Percentiles rank a stretch among this genome's conserved stretches.
Evolutionary conservation across 2,797 vertebrate genomes (phyloP).

Genomic region (Artibeus jamaicensis): DNA sequence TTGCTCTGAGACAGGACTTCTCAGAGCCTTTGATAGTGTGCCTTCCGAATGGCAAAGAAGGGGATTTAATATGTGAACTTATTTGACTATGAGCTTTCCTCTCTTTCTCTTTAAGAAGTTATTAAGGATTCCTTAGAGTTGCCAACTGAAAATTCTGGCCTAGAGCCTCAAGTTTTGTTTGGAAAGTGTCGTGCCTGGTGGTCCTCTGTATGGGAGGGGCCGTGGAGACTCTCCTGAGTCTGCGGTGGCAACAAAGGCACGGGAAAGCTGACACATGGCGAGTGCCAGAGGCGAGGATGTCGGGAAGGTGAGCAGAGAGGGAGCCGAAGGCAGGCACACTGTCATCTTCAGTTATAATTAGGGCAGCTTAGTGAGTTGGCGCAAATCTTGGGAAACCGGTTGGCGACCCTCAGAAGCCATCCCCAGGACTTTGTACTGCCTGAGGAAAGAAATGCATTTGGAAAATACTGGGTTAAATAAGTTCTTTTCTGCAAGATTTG

Average conservation of each 20-base stretch:
- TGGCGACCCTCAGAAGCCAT: neutral
- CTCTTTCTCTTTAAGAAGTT: neutral
- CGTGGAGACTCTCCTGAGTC: neutral
- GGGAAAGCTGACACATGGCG: neutral
- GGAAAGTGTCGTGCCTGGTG: neutral
- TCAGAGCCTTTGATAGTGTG: neutral
- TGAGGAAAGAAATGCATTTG: neutral
- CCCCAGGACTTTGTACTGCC: neutral
- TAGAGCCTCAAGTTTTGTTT: neutral
- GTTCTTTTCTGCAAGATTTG: neutral
- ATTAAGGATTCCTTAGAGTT: neutral
- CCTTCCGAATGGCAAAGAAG: neutral
- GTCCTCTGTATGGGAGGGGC: neutral
- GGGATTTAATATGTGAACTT: neutral
- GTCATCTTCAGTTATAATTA: neutral
- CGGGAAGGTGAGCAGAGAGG: neutral
- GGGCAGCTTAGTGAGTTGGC: neutral
- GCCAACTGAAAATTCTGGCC: neutral
- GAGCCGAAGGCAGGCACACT: neutral
- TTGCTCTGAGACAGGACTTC: neutral
- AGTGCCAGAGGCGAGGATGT: neutral
- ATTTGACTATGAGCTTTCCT: neutral
- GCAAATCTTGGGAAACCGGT: neutral
- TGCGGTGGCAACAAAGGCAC: neutral
- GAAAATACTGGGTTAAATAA: neutral